phyloP scores from a whole-genome alignment of 2,113 vertebrate genomes.

The Irena cyanogastra region DNA sequence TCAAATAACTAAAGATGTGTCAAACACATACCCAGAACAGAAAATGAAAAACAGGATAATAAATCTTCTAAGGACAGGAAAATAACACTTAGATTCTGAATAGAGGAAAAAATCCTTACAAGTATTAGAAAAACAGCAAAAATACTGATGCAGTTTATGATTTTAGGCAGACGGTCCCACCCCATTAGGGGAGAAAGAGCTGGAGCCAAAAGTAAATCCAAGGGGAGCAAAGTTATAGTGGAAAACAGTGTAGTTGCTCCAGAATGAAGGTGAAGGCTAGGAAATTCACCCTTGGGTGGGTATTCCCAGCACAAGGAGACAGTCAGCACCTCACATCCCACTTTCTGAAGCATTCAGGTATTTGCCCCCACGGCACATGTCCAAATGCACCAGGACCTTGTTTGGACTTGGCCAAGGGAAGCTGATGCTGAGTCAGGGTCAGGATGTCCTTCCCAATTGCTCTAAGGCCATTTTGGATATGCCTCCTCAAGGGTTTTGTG shows the following conservation, averaged over 20 bases:
- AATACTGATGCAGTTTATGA: neutral
- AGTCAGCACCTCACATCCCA: neutral
- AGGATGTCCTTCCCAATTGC: neutral
- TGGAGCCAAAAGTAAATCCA: neutral
- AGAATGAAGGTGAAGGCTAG: neutral
- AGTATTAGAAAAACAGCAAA: neutral
- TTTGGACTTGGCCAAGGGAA: neutral
- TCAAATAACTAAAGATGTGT: slow-evolving; percentile 41
- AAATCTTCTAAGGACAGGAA: slow-evolving; percentile 20
- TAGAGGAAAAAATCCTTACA: neutral
- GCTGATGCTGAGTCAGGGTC: neutral
- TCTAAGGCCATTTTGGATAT: too few relatives aligned
- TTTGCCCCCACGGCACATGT: neutral
- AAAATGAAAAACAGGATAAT: slow-evolving; percentile 39
- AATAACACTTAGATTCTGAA: neutral
- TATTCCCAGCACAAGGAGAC: neutral
- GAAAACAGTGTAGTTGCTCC: neutral
- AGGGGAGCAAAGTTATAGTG: neutral
- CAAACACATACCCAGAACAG: neutral
- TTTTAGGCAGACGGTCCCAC: neutral
- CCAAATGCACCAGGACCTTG: neutral
- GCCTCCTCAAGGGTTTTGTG: neutral
- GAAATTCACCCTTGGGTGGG: neutral
- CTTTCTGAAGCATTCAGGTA: neutral
- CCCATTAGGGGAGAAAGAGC: neutral